phyloP scores from a whole-genome alignment of 2,888 invertebrate species.

The Cephus pulcher region DNA sequence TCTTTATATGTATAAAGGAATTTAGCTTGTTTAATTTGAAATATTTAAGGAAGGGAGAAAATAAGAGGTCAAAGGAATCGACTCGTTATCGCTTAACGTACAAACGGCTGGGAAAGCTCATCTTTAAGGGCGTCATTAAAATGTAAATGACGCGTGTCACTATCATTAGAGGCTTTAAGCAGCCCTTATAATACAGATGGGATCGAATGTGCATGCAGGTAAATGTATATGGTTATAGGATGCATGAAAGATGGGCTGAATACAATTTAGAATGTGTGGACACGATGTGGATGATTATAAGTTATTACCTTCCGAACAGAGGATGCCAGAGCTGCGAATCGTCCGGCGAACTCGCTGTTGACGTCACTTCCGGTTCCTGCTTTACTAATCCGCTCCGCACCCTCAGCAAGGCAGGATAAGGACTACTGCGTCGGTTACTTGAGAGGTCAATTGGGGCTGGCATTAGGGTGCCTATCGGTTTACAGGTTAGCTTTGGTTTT shows the following conservation, averaged over 20 bases:
- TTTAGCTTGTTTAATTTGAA: background rate
- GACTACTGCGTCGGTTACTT: conserved; percentile 45
- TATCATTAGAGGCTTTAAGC: conserved; percentile 4
- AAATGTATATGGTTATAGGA: background rate
- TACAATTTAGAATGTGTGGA: background rate
- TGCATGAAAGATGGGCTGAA: background rate
- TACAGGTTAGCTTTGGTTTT: conserved; percentile 60
- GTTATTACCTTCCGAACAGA: conserved; percentile 83
- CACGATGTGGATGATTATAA: background rate
- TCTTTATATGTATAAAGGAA: background rate
- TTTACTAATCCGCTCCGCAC: conserved; percentile 57
- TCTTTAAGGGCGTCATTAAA: conserved; percentile 27
- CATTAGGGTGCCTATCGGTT: conserved; percentile 62
- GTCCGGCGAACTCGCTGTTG: conserved; percentile 58
- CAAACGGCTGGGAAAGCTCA: background rate
- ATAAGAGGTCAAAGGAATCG: conserved; percentile 17
- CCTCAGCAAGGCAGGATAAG: conserved; percentile 54
- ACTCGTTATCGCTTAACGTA: conserved; percentile 27
- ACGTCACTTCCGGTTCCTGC: conserved; percentile 61
- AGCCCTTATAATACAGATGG: no score
- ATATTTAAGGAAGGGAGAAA: background rate
- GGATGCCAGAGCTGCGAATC: conserved; percentile 84
- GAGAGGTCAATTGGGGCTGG: conserved; percentile 62
- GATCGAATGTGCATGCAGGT: background rate
- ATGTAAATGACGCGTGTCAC: conserved; percentile 33